Base-by-base conservation (phyloP, 37 sponge, comb jelly and placozoan species). In the Theonella swinhoei region DNA sequence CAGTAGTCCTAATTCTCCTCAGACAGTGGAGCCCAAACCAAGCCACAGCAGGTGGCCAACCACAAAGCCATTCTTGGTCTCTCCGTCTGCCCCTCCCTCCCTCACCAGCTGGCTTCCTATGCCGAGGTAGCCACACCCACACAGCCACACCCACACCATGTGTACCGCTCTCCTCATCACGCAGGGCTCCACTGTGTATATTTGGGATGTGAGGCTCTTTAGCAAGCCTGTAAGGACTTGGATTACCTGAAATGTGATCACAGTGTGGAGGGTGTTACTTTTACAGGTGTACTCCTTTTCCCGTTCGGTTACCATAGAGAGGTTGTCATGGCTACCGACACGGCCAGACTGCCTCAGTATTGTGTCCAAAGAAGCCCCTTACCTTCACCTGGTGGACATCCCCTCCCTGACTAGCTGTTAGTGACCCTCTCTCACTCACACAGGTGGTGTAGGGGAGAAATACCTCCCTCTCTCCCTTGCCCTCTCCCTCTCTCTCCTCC, bases 151-250 rank as follows among this genome's bases (percentile, higher is more conserved):
- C n/a, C n/a, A n/a, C n/a, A n/a, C n/a, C n/a, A n/a, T n/a, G n/a
- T n/a, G n/a, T n/a, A n/a, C 58, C 47, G 32, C 58, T 39, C 59
- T 68, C 11, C 62, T 58, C 43, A 47, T 68, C 54, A 29, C 31
- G 24, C 76, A 84, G 84, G 84, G 83, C 32, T 64, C 26, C 31
- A 80, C 76, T 24, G 90, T 90, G 26, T 90, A 80, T n/a, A 41
- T 93, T 0, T 93, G 93, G 93, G 93, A 93, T 68, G 66, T 79
- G 1, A n/a, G 93, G 20, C 70, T 71, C 22, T 88, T 93, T 26
- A 7, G 70, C 7, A 68, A 78, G 65, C 93, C 93, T 4, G 83
- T 93, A 64, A 47, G 54, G 54, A 17, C 11, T 47, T 47, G n/a
- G n/a, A n/a, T n/a, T n/a, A n/a, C n/a, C n/a, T n/a, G n/a, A n/a